A percentile compares a stretch with the other conserved stretches of the same genome.
Evolutionary conservation across 2,113 vertebrate species (phyloP).

Genomic region (Tinamus guttatus): DNA sequence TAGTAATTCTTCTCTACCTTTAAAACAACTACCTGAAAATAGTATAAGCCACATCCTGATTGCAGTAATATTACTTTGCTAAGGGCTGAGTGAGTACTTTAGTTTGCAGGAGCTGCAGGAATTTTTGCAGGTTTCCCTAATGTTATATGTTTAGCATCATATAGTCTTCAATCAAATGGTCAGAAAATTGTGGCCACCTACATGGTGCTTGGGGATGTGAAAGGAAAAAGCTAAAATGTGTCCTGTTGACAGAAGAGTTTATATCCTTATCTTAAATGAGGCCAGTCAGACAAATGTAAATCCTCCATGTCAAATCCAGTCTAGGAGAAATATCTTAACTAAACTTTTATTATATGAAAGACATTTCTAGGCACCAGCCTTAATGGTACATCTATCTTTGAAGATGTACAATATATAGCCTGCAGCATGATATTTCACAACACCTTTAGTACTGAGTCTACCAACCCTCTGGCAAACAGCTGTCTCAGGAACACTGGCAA

Average conservation of each 20-base stretch:
- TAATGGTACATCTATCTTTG: neutral
- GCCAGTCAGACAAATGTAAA: neutral
- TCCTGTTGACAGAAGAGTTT: neutral
- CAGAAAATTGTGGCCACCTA: neutral
- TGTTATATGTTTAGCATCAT: neutral
- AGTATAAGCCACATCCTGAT: neutral
- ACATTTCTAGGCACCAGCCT: slow-evolving; percentile 27
- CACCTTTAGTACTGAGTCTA: neutral
- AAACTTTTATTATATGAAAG: slow-evolving; percentile 19
- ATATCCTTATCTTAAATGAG: neutral
- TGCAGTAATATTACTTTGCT: neutral
- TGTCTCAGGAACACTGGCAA: neutral
- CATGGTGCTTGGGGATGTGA: neutral
- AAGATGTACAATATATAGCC: slow-evolving; percentile 6
- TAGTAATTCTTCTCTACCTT: neutral
- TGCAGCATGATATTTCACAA: neutral
- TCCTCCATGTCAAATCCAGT: neutral
- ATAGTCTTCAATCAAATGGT: neutral
- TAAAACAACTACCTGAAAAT: neutral
- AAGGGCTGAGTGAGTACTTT: neutral
- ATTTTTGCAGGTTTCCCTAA: slow-evolving; percentile 12
- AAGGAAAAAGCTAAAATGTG: slow-evolving; percentile 13
- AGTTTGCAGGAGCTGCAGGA: neutral
- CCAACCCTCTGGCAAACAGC: slow-evolving; percentile 49
- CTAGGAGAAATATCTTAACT: neutral